Base-by-base conservation (phyloP, 2,888 invertebrate species). In the Tiliacea aurago region DNA sequence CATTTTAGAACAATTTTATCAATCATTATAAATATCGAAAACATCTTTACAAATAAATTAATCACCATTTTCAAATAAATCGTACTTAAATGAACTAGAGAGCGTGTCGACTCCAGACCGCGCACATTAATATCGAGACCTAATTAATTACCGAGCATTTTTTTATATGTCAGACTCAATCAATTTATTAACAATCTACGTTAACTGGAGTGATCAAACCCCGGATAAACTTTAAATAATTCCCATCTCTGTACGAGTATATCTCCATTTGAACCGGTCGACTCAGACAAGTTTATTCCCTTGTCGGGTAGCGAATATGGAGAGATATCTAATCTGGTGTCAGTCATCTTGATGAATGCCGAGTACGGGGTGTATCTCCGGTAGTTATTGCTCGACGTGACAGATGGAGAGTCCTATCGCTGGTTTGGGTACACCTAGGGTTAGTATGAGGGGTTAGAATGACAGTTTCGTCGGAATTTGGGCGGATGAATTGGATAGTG, bases 341-440 rank as follows among this genome's bases (percentile, higher is more conserved):
- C 82, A 82, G 76, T 82, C 83, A 80, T 73, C 70, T 83, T 82
- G 83, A 80, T 79, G 76, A 79, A 82, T 80, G 83, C 70, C 51
- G 79, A 83, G 73, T 70, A 65, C 69, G 78, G 74, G 59, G 67
- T 82, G 64, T 82, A 82, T 82, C 78, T 82, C 70, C 53, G 51
- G 82, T 79, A 83, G 80, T 66, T 83, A 82, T 79, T 75, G 81
- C 79, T 76, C 68, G 45, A 69, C 80, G 76, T 83, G 83, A 82
- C 81, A 82, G 75, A 82, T 82, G 83, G 79, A 41, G 67, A 73
- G 67, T 73, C 59, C 75, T 81, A 81, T 81, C 73, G 49, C 68
- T 28, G 58, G 66, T 49, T 49, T 18, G 56, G 66, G 59, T 73
- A 73, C 49, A 67, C 73, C 82, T 70, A 64, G 59, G 72, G 71